These are phyloP conservation scores for Sesia bembeciformis DNA, from an alignment of 2,888 invertebrate species.

Conservation along the genomic window DNA sequence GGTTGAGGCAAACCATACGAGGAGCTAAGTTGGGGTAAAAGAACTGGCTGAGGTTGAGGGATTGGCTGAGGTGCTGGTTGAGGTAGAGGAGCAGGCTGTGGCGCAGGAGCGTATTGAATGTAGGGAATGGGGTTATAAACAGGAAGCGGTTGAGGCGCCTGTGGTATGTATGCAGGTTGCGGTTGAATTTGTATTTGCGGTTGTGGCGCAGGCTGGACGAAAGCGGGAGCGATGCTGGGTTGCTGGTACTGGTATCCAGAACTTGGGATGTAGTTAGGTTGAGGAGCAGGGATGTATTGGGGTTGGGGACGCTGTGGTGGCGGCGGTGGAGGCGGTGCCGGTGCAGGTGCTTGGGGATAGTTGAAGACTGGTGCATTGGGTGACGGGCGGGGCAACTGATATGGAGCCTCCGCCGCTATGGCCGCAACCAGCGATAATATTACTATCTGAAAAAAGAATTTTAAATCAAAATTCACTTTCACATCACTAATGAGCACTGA, in stretches of 20 bases:
- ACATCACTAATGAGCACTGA: too few relatives aligned
- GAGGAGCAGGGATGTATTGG: constrained; percentile 6
- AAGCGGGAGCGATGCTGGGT: constrained; percentile 21
- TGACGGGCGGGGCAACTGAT: constrained; percentile 50
- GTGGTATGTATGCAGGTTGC: constrained; percentile 1
- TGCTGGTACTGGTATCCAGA: constrained; percentile 32
- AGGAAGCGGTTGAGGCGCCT: constrained; percentile 9
- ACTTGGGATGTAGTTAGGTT: constrained; percentile 15
- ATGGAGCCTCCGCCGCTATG: constrained; percentile 54
- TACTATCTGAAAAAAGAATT: constrained; percentile 36
- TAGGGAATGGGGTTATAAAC: constrained; percentile 1
- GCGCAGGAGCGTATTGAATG: not conserved
- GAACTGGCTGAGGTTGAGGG: constrained; percentile 2
- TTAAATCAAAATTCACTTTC: not conserved
- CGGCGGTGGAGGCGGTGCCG: constrained; percentile 17
- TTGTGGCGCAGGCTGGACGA: constrained; percentile 17
- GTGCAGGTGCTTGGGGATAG: constrained; percentile 28
- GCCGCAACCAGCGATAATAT: constrained; percentile 46
- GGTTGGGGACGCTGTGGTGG: constrained; percentile 6
- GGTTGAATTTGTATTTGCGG: constrained; percentile 4
- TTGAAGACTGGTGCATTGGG: constrained; percentile 33
- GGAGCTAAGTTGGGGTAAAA: constrained; percentile 8
- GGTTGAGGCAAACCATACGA: constrained; percentile 5
- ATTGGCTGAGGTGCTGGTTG: not conserved
- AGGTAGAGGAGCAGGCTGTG: not conserved